Evolutionary conservation across 2,113 vertebrate genomes (phyloP).

Genomic region (Etia nguti): DNA sequence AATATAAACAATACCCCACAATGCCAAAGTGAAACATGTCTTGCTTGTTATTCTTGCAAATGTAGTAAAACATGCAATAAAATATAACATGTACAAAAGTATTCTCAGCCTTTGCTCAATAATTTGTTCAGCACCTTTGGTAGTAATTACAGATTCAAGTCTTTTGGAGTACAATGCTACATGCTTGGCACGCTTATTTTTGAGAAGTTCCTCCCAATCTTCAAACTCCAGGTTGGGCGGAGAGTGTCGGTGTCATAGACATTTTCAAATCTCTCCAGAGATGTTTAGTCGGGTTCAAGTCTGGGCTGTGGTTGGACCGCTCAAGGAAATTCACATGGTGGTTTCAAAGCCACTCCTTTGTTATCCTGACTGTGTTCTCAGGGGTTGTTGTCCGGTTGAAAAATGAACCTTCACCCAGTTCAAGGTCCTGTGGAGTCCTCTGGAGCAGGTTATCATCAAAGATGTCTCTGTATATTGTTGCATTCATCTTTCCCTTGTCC

Average conservation of each 20-base stretch:
- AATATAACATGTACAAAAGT: background rate
- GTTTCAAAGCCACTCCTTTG: background rate
- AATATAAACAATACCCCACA: background rate
- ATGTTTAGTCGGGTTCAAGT: background rate
- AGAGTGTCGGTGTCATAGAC: background rate
- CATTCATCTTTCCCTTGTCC: background rate
- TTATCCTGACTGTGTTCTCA: background rate
- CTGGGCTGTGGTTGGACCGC: background rate
- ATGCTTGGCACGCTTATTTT: background rate
- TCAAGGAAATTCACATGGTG: rapidly evolving
- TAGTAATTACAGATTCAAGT: background rate
- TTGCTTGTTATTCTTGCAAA: background rate
- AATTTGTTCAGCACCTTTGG: background rate
- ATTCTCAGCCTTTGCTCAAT: background rate
- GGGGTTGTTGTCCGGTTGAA: background rate
- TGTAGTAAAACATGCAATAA: background rate
- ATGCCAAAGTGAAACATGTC: background rate
- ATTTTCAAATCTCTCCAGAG: background rate
- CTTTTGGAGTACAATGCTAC: background rate
- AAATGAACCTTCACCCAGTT: background rate
- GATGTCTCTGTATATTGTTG: background rate
- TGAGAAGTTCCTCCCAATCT: background rate
- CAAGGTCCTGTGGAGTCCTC: background rate
- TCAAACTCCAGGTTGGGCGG: background rate
- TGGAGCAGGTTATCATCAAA: rapidly evolving